These are phyloP conservation scores for Sphecodes monilicornis DNA, from an alignment of 2,888 invertebrate genomes.

Conservation along the genomic window DNA sequence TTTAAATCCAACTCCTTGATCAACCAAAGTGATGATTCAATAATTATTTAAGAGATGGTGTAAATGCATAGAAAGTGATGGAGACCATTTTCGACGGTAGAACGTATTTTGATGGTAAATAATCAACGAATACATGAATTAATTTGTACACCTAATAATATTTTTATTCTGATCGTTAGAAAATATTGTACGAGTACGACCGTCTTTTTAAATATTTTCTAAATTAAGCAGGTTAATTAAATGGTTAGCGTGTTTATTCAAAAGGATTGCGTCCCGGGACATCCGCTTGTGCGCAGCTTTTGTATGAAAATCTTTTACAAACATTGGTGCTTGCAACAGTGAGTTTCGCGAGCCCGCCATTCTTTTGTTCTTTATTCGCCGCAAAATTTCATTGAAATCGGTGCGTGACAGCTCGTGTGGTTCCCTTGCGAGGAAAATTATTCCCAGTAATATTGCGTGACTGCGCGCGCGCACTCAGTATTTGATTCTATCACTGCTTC, in stretches of 20 bases:
- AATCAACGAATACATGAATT: not conserved
- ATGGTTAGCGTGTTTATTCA: not conserved
- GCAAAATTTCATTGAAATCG: constrained; percentile 17
- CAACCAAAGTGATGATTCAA: no score
- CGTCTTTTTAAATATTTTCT: not conserved
- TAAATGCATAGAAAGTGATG: no score
- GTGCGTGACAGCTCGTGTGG: constrained; percentile 6
- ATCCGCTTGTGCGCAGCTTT: not conserved
- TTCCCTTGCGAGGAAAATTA: constrained; percentile 10
- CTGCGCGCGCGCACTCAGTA: not conserved
- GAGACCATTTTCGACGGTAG: no score
- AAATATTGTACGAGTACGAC: not conserved
- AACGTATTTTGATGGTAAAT: no score
- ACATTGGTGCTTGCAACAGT: not conserved
- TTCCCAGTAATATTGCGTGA: constrained; percentile 14
- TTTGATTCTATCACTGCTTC: constrained; percentile 1
- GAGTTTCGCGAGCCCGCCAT: not conserved
- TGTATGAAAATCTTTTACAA: not conserved
- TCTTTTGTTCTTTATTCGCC: constrained; percentile 14
- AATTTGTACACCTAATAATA: not conserved
- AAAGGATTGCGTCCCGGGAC: not conserved
- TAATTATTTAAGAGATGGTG: no score
- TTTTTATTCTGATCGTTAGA: not conserved
- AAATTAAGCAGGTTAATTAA: not conserved
- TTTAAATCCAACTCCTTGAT: no score